These are phyloP conservation scores for Leuciscus idus DNA, from an alignment of 2,113 vertebrate genomes.

Conservation along the genomic window DNA sequence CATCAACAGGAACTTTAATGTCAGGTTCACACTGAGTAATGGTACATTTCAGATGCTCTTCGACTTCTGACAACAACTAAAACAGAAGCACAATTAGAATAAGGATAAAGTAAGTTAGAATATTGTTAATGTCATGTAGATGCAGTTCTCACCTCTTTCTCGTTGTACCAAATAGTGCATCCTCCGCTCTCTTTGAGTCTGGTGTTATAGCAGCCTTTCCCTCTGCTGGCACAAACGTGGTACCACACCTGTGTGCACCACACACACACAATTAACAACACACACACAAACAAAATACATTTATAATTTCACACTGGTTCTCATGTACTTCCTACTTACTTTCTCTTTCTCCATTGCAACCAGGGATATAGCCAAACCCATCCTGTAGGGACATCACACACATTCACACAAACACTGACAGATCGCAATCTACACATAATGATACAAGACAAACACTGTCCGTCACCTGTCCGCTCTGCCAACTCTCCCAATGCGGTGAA, in stretches of 20 bases:
- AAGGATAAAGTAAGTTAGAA: neutral
- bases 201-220: conserved; percentile 93
- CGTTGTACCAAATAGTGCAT: conserved; percentile 99
- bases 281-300: conserved; percentile 15
- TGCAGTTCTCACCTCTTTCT: conserved; percentile 83
- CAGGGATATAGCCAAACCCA: conserved; percentile 96
- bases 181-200: conserved; percentile 94
- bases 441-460: neutral
- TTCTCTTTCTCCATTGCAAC: conserved; percentile 98
- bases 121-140: neutral
- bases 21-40: conserved; percentile 95
- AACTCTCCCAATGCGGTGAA: conserved; percentile 96
- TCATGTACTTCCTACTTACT: conserved; percentile 70
- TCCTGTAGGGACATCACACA: conserved; percentile 74
- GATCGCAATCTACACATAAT: neutral
- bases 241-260: conserved; percentile 89
- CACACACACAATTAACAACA: neutral
- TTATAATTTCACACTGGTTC: neutral
- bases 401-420: neutral
- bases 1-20: conserved; percentile 93
- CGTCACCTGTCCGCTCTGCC: conserved; percentile 93
- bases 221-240: conserved; percentile 90
- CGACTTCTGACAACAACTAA: conserved; percentile 91
- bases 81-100: neutral
- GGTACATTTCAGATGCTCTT: conserved; percentile 97